A percentile compares a stretch with the other conserved stretches of the same genome.
These are phyloP conservation scores for Harmothoe impar DNA, from an alignment of 2,888 invertebrate genomes.

Conservation along the genomic window DNA sequence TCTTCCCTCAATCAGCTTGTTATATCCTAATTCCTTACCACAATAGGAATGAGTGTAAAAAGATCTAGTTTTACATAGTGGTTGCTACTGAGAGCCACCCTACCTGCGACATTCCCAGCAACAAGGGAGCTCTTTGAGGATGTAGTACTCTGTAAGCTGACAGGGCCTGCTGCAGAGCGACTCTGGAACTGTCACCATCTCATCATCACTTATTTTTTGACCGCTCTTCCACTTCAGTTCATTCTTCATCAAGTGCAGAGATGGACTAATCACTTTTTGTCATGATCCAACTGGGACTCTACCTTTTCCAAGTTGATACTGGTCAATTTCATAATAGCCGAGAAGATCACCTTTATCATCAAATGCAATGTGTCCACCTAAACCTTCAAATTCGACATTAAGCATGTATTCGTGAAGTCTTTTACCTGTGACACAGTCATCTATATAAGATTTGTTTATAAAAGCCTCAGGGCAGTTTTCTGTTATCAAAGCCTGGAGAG, in stretches of 20 bases:
- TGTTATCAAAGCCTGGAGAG: constrained; percentile 72
- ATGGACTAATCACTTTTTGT: neutral
- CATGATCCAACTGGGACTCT: neutral
- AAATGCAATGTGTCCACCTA: constrained; percentile 73
- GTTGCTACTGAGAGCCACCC: too few relatives aligned
- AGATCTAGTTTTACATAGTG: too few relatives aligned
- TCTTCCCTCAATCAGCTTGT: too few relatives aligned
- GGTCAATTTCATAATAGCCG: constrained; percentile 72
- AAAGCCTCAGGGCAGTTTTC: constrained; percentile 72
- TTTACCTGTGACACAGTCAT: constrained; percentile 71
- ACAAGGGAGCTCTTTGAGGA: constrained; percentile 63
- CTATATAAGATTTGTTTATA: constrained; percentile 42
- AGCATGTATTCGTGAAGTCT: constrained; percentile 72
- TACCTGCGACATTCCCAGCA: too few relatives aligned
- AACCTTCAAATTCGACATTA: constrained; percentile 72
- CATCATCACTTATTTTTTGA: neutral
- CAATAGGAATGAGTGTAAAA: too few relatives aligned
- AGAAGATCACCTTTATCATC: constrained; percentile 75
- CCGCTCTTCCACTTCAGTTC: neutral
- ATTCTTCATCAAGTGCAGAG: neutral
- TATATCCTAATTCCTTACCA: too few relatives aligned
- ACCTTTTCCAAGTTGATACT: constrained; percentile 69
- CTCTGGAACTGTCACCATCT: constrained; percentile 25
- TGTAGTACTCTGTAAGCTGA: constrained; percentile 60
- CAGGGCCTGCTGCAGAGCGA: constrained; percentile 70